phyloP scores from a whole-genome alignment of 1,140 invertebrate genomes.

The Stenopsyche tienmushanensis region DNA sequence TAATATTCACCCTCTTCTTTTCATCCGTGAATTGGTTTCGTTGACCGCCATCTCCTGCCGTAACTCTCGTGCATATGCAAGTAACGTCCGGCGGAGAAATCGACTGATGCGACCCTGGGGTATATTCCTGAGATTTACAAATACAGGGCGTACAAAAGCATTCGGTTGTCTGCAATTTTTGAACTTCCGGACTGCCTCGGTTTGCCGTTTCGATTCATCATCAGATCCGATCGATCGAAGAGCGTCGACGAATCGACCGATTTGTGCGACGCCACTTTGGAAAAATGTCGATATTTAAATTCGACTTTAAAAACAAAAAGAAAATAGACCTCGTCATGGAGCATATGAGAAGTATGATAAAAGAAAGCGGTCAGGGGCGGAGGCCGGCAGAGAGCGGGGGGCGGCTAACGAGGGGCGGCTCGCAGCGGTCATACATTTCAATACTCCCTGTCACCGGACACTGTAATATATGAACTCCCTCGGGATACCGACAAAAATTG shows the following conservation, averaged over 20 bases:
- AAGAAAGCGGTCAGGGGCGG: conserved; percentile 23
- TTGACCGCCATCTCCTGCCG: not conserved
- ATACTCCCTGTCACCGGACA: conserved; percentile 42
- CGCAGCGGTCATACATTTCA: conserved; percentile 41
- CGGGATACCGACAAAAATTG: conserved; percentile 39
- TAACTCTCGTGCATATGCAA: conserved; percentile 32
- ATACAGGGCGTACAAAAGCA: conserved; percentile 32
- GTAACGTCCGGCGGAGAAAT: conserved; percentile 33
- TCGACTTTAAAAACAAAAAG: not conserved
- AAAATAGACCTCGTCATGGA: not conserved
- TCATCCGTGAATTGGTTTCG: too few species aligned
- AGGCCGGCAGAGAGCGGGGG: not conserved
- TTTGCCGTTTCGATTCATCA: too few species aligned
- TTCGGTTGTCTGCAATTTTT: not conserved
- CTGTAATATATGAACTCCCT: conserved; percentile 41
- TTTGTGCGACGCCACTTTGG: not conserved
- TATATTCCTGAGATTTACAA: conserved; percentile 38
- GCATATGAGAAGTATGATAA: conserved; percentile 18
- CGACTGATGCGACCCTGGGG: conserved; percentile 41
- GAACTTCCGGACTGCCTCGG: not conserved
- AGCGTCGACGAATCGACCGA: too few species aligned
- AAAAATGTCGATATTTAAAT: not conserved
- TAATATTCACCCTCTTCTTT: too few species aligned
- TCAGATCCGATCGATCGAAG: not conserved
- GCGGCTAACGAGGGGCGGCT: conserved; percentile 38